Conservation (phyloP, 1,140 invertebrate species). For the Drosophila virilis region DNA sequence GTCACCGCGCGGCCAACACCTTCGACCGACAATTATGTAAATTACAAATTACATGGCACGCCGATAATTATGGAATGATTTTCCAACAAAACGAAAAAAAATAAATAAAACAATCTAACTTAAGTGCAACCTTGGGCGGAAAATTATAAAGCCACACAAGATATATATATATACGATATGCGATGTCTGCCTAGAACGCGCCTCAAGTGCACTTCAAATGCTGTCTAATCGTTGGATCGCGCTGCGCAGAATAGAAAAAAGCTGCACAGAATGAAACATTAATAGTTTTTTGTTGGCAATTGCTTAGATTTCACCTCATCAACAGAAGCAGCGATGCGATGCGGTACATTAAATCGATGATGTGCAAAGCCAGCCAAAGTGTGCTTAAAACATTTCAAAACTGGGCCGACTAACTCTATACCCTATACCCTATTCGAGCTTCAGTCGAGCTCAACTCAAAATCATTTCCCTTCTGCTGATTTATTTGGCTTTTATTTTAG, state of each 20-base stretch:
- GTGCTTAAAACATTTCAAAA: neutral
- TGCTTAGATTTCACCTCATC: slow-evolving; percentile 77
- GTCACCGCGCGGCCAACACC: slow-evolving; percentile 23
- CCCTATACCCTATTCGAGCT: neutral
- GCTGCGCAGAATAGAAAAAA: neutral
- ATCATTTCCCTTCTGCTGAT: too few species aligned
- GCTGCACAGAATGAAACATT: slow-evolving; percentile 19
- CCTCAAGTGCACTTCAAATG: slow-evolving; percentile 73
- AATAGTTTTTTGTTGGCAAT: slow-evolving; percentile 46
- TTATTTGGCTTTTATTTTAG: too few species aligned
- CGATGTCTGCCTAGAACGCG: slow-evolving; percentile 13
- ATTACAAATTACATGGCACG: slow-evolving; percentile 76
- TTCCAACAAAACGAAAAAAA: slow-evolving; percentile 55
- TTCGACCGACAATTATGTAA: slow-evolving; percentile 70
- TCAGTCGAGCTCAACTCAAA: too few species aligned
- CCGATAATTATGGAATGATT: slow-evolving; percentile 78
- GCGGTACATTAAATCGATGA: slow-evolving; percentile 78
- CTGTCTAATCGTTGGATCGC: slow-evolving; percentile 13
- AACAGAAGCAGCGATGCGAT: slow-evolving; percentile 73
- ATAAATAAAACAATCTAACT: slow-evolving; percentile 59
- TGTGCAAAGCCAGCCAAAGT: slow-evolving; percentile 62
- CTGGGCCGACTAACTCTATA: neutral
- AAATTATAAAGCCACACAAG: slow-evolving; percentile 24
- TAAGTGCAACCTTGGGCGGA: slow-evolving; percentile 63
- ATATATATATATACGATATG: neutral